Conservation (phyloP, 2,888 invertebrate genomes). For the Ormyrus rosae region DNA sequence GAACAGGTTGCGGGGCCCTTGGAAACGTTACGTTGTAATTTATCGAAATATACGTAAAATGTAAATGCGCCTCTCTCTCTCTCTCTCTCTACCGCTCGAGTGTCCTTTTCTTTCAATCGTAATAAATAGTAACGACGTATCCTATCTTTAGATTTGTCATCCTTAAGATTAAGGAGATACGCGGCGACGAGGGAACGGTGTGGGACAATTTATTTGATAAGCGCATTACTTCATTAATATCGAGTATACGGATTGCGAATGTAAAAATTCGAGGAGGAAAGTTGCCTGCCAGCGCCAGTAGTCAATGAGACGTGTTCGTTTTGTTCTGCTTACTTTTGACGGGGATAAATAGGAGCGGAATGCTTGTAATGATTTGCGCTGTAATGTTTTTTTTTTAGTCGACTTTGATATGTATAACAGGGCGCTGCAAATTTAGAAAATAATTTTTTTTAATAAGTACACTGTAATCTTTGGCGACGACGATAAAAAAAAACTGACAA, state of each 20-base stretch:
- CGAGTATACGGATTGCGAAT: neutral
- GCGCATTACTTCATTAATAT: constrained; percentile 45
- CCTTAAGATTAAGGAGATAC: constrained; percentile 49
- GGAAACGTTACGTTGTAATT: constrained; percentile 49
- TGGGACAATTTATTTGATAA: constrained; percentile 50
- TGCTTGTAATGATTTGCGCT: no score
- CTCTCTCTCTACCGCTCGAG: neutral
- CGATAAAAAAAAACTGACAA: no score
- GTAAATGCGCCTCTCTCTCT: constrained; percentile 12
- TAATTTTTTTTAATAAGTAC: no score
- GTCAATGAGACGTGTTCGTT: no score
- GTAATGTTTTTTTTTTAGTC: no score
- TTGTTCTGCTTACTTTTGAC: no score
- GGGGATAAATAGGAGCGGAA: no score
- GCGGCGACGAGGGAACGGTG: constrained; percentile 7
- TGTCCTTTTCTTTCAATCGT: constrained; percentile 19
- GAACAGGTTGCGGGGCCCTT: constrained; percentile 45
- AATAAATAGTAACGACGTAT: constrained; percentile 38
- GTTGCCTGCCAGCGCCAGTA: neutral
- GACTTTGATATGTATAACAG: no score
- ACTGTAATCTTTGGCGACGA: no score
- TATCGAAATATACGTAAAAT: constrained; percentile 51
- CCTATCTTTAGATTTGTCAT: constrained; percentile 51
- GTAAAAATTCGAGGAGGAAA: constrained; percentile 10
- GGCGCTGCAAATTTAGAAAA: no score